These are phyloP conservation scores for Polypedilum pembai DNA, from an alignment of 1,140 invertebrate genomes.

Conservation along the genomic window DNA sequence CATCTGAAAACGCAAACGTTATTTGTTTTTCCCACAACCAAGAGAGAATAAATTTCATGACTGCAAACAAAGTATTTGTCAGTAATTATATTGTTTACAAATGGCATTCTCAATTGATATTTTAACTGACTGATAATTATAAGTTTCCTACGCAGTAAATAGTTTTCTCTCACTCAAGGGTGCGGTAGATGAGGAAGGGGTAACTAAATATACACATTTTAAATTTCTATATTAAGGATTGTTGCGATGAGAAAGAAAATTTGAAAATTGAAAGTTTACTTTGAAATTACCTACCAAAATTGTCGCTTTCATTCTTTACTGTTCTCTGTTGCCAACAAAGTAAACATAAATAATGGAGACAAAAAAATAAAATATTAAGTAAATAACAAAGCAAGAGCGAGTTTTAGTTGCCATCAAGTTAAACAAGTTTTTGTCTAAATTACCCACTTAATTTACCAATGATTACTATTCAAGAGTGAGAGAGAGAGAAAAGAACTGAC, in stretches of 20 bases:
- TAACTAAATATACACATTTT: neutral
- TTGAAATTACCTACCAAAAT: neutral
- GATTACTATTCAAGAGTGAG: neutral
- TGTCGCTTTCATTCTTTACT: neutral
- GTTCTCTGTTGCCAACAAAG: neutral
- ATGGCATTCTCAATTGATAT: slow-evolving; percentile 13
- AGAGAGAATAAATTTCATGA: neutral
- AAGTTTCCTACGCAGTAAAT: neutral
- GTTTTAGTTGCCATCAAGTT: slow-evolving; percentile 16
- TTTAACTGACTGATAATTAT: slow-evolving; percentile 19
- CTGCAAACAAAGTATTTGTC: neutral
- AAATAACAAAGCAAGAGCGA: neutral
- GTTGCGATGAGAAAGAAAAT: neutral
- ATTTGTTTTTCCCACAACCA: neutral
- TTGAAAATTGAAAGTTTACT: neutral
- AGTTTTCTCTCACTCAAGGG: neutral
- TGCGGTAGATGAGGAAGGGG: neutral
- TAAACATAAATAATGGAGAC: slow-evolving; percentile 2
- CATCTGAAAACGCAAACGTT: neutral
- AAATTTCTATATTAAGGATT: neutral
- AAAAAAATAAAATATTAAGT: too few relatives aligned
- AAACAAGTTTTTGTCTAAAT: slow-evolving; percentile 7
- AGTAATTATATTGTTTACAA: slow-evolving; percentile 14
- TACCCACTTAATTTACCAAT: slow-evolving; percentile 2
- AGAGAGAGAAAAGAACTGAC: too few relatives aligned